Base-by-base conservation (phyloP, 2,113 vertebrate genomes). In the Oryzias woworae region DNA sequence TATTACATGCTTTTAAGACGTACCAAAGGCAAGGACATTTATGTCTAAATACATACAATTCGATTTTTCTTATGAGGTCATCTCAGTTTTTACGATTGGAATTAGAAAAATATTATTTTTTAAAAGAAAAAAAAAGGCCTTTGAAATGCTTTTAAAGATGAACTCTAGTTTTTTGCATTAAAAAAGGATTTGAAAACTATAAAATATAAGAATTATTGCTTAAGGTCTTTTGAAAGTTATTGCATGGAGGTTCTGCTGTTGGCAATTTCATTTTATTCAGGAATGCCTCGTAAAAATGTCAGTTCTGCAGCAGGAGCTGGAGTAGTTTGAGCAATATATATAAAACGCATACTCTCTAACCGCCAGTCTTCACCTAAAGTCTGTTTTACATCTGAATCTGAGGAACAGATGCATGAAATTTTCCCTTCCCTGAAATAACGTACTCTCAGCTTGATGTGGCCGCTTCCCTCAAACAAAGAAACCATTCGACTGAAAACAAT, bases 391-490 rank as follows among this genome's bases (percentile, higher is more conserved):
- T 58, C 24, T 56, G 4, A 51, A 42, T 63, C 46, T 26, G 36
- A 80, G 77, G 73, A 58, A 69, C 49, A 77, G 62, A 51, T 31
- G 14, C 0, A 48, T 26, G 41, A 58, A 28, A 73, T 3, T 66
- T 48, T 12, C 45, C 5, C 66, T 56, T 6, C 24, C 64, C 65
- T 41, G 51, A 43, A 43, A 22, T 46, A 42, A 57, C 59, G 52
- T 17, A 22, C 18, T 23, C 58, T 66, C 58, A 46, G 58, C 69
- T 78, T 81, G 56, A 76, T 77, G 83, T 75, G 78, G 83, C 53
- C 28, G 17, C 26, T 15, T 15, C 31, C 64, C 61, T 77, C 52
- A 63, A 76, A 85, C 77, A 80, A 48, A 58, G 14, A 66, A 20
- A 20, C 16, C 60, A 10, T 66, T 26, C 75, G 67, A 73, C 41